These are phyloP conservation scores for Hoplias malabaricus DNA, from an alignment of 2,113 vertebrate genomes.

Conservation along the genomic window DNA sequence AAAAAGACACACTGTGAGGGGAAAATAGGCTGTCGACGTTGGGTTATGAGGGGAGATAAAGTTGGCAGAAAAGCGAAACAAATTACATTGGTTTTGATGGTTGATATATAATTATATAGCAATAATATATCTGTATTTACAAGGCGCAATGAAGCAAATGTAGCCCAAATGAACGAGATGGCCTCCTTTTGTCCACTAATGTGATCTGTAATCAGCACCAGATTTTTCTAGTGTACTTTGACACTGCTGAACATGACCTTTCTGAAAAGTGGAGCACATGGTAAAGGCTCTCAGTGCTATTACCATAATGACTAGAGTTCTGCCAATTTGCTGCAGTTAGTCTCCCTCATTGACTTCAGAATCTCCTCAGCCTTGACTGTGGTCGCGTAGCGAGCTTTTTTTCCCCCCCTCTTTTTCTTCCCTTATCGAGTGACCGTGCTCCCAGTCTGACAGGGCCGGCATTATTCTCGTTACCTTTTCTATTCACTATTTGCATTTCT, in stretches of 20 bases:
- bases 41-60: not conserved
- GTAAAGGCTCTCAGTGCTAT: not conserved
- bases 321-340: not conserved
- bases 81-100: not conserved
- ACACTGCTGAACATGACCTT: not conserved
- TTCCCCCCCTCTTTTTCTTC: not conserved
- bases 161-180: not conserved
- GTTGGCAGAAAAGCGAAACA: not conserved
- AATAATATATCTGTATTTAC: not conserved
- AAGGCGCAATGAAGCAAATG: not conserved
- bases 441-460: not conserved
- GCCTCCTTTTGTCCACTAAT: not conserved
- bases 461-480: not conserved
- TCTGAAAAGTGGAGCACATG: not conserved
- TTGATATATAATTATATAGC: not conserved
- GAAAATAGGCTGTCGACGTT: constrained; percentile 3
- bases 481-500: not conserved
- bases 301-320: constrained; percentile 17
- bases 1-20: constrained; percentile 4
- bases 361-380: not conserved
- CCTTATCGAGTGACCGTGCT: not conserved
- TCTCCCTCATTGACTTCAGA: not conserved
- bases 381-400: not conserved
- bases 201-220: not conserved
- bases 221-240: not conserved